A percentile compares a stretch with the other conserved stretches of the same genome.
These are phyloP conservation scores for Bambusicola thoracicus DNA, from an alignment of 2,113 vertebrate species.

Conservation along the genomic window DNA sequence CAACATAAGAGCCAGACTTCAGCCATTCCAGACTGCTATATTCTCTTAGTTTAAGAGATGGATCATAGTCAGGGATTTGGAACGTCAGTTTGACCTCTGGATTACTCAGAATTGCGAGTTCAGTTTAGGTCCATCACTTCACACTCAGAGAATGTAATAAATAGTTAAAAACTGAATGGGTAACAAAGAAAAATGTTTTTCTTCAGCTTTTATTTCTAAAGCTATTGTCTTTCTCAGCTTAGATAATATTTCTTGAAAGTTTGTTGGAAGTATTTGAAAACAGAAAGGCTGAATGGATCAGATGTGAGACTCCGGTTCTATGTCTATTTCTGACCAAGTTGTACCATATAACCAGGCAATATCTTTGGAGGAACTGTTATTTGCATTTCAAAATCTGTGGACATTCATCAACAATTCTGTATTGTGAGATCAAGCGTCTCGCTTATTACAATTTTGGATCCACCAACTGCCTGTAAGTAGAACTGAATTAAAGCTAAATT, in stretches of 20 bases:
- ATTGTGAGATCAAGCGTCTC: neutral
- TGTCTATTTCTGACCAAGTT: neutral
- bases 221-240: neutral
- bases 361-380: neutral
- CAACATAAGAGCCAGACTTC: neutral
- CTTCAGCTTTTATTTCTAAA: neutral
- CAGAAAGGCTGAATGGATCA: neutral
- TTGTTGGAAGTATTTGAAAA: neutral
- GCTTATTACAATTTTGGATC: neutral
- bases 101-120: conserved; percentile 7
- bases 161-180: neutral
- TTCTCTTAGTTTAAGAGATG: neutral
- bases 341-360: neutral
- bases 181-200: neutral
- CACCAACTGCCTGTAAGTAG: neutral
- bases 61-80: neutral
- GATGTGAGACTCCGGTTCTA: neutral
- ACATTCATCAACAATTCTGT: neutral
- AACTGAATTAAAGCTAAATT: neutral
- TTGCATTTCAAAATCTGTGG: neutral
- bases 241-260: neutral
- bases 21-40: neutral
- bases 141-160: neutral
- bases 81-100: neutral
- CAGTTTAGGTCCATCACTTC: neutral